Base-by-base conservation (phyloP, 1,140 invertebrate species). In the Bombus balteatus region DNA sequence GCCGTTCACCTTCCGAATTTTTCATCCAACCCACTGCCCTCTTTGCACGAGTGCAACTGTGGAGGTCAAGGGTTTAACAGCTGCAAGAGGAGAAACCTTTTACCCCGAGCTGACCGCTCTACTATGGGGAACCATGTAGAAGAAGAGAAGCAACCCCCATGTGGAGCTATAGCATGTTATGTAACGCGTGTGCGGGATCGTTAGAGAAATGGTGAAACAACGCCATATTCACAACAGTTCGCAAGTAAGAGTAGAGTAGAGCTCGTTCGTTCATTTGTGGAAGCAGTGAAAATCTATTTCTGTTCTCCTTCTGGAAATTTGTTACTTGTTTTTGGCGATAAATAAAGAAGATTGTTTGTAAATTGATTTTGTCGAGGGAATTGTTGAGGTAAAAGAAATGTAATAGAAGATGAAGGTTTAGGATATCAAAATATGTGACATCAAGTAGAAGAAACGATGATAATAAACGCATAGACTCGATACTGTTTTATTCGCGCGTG, bases 41-140 rank as follows among this genome's bases (percentile, higher is more conserved):
- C 73, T 68, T 83, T 83, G 4, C 62, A 77, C 83, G 70, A 66
- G n/a, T 74, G 68, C 72, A 89, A 89, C 88, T 70, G 76, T 37
- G 43, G 90, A 93, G 93, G 92, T 94, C 92, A 93, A 92, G 92
- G 91, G 93, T 93, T 94, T 91, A 90, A 88, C 93, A 94, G 93
- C 93, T 94, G 93, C 92, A 88, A 65, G 78, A 80, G 80, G 37
- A 77, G 39, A 77, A 89, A 84, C 76, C 85, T 81, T 90, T 90
- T 78, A 76, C 87, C 34, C 75, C 22, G 3, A 43, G 57, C 77
- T 90, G 89, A 90, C 89, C 86, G 82, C 70, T 88, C 84, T 25
- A 9, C 53, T 15, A 12, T 2, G 25, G 66, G 57, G 74, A 34
- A 70, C 47, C 32, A 43, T 43, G 32, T 22, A 47, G 13, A 66